Evolutionary conservation across 2,113 vertebrate genomes (phyloP), one percentile per base, ranked within the genome.

Genomic region (Tenebrosternarchus preto): DNA sequence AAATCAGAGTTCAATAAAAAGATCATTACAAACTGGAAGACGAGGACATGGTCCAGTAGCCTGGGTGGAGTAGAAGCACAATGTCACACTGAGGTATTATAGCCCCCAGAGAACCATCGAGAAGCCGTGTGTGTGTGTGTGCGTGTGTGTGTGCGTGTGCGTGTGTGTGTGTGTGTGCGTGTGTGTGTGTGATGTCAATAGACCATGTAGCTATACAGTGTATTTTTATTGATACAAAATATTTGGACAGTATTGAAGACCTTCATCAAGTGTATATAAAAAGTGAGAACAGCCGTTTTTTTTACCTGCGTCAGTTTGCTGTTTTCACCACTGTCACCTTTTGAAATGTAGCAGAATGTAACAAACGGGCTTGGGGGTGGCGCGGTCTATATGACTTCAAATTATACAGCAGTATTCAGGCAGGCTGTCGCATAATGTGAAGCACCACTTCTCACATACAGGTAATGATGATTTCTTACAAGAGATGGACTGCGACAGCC

Each of bases 231-330:
- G 43, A 9, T 64, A 73, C 50, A 20, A 24, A 61, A 66, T 27
- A 63, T 64, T 73, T 9, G 24, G 46, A 53, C 61, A 64, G 59
- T 73, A 73, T 73, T 80, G 66, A 73, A 73, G 9, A 56, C 60
- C 64, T 80, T 53, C 70, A 80, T 73, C 43, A 29, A 17, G 24
- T 16, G 39, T 33, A 36, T 5, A 36, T 27, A 64, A 3, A 72
- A 29, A 50, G 11, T 15, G 8, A 50, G 43, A 67, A 25, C 57
- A 12, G 29, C 25, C 15, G 43, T 50, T 9, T 15, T 3, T 9
- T 50, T 12, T 50, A 12, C 3, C 12, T 50, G 11, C 43, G 11
- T 50, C 43, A 12, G 11, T 50, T 50, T 50, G 43, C 9, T 15
- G 43, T 50, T 50, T 50, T 15, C 43, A 11, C 43, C 43, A 2